phyloP scores from a whole-genome alignment of 2,888 invertebrate species.

The Digitonthophagus gazella region DNA sequence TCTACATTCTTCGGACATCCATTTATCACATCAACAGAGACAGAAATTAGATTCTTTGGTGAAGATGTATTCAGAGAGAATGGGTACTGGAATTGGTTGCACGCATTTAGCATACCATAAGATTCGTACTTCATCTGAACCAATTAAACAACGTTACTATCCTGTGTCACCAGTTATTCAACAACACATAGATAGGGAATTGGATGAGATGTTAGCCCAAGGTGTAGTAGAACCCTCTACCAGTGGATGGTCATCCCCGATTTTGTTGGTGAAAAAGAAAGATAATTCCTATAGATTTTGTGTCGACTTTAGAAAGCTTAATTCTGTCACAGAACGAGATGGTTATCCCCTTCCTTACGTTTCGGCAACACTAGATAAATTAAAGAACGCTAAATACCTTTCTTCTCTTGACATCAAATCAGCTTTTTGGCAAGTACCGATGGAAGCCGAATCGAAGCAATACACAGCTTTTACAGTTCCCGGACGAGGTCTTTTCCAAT shows the following conservation, averaged over 20 bases:
- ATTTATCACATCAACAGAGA: neutral
- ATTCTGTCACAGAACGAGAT: conserved; percentile 37
- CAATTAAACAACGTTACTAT: conserved; percentile 34
- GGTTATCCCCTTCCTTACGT: conserved; percentile 41
- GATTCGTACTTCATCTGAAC: conserved; percentile 12
- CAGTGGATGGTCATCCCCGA: conserved; percentile 31
- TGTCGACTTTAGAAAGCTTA: conserved; percentile 40
- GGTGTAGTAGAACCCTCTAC: conserved; percentile 33
- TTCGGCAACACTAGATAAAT: conserved; percentile 36
- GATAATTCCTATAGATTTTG: conserved; percentile 37
- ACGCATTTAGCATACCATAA: conserved; percentile 21
- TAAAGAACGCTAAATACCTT: conserved; percentile 38
- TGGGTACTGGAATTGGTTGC: conserved; percentile 18
- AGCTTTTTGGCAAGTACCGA: conserved; percentile 39
- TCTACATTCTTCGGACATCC: neutral
- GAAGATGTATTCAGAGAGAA: neutral
- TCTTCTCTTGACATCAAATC: conserved; percentile 38
- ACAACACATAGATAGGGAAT: conserved; percentile 31
- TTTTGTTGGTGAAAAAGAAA: conserved; percentile 30
- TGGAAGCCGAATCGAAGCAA: conserved; percentile 20
- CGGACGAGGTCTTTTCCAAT: conserved; percentile 30
- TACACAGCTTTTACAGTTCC: conserved; percentile 32
- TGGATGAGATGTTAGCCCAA: conserved; percentile 31
- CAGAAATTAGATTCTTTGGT: conserved; percentile 7
- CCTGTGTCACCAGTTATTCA: conserved; percentile 31